Base-by-base conservation (phyloP, 2,888 invertebrate genomes). In the Chymomyza amoena region DNA sequence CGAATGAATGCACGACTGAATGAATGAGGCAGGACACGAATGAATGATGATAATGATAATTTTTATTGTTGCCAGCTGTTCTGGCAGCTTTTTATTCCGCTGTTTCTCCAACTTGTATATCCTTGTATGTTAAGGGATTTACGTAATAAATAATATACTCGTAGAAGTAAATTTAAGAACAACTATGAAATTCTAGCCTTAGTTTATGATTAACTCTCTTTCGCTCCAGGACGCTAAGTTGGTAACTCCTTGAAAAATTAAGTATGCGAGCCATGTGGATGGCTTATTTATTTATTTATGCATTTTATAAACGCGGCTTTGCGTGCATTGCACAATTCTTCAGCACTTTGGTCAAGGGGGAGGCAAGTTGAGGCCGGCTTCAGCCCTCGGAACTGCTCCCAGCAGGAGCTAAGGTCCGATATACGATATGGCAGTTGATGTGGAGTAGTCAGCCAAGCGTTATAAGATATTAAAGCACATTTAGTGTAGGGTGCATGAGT, bases 231-330 rank as follows among this genome's bases (percentile, higher is more conserved):
- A 36, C 36, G 36, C 36, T 7, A 7, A 70, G 39, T 59, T 57
- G 54, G 36, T 63, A 1, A 18, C n/a, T 28, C 10, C 32, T 10
- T 68, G 72, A 68, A 52, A 71, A 83, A 85, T 83, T 83, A 87
- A 87, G 86, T 83, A 87, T 83, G 86, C 83, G 88, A 73, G 79
- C 77, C 88, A 77, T 83, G 86, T 87, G 4, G 25, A 83, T 63
- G 75, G 66, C 64, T 80, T 72, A 67, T 67, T 72, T 61, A 32
- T 59, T 81, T 84, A 25, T 25, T 25, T 25, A 84, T 81, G 84
- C 80, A 84, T 86, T 84, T 86, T 86, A 84, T 86, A 77, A 72
- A 73, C 78, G 81, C 85, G 81, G 69, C 83, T 81, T 77, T 81
- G 84, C 81, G 86, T 81, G 85, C 82, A 79, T 66, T 75, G 79